A percentile compares a stretch with the other conserved stretches of the same genome.
Conservation (phyloP, 1,140 invertebrate species). For the Berghia stephanieae region DNA sequence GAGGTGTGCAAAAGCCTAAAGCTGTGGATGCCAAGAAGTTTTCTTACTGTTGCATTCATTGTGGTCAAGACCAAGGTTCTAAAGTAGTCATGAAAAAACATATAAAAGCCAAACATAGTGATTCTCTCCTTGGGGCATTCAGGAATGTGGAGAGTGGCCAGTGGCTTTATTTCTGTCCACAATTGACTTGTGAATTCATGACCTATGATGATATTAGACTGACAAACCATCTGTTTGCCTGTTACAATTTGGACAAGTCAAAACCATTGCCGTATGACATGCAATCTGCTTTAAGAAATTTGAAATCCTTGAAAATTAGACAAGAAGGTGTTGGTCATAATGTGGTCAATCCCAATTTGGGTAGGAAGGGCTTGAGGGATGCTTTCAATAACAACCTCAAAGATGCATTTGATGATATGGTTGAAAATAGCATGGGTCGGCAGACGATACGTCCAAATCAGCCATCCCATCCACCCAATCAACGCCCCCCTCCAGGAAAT, state of each 20-base stretch:
- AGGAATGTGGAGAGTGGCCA: constrained; percentile 23
- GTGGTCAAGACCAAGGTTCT: constrained; percentile 28
- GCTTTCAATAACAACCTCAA: constrained; percentile 25
- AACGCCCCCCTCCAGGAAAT: not conserved
- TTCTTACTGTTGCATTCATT: constrained; percentile 31
- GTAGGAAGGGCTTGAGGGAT: constrained; percentile 27
- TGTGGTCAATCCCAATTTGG: constrained; percentile 3
- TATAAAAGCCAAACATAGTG: constrained; percentile 27
- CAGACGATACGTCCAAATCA: not conserved
- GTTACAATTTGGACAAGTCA: constrained; percentile 8
- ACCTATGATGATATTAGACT: constrained; percentile 26
- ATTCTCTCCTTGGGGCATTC: constrained; percentile 26
- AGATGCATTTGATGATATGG: constrained; percentile 32
- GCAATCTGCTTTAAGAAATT: constrained; percentile 18
- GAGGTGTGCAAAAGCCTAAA: not conserved
- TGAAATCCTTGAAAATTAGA: constrained; percentile 27
- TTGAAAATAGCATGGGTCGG: constrained; percentile 21
- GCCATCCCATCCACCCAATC: not conserved
- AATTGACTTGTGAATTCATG: constrained; percentile 28
- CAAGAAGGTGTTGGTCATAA: constrained; percentile 20
- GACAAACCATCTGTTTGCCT: constrained; percentile 17
- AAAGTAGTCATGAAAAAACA: constrained; percentile 26
- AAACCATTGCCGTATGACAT: constrained; percentile 31
- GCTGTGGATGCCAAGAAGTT: constrained; percentile 29
- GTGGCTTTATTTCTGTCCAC: constrained; percentile 26